Conservation (phyloP, 1,140 invertebrate species). For the Harpegnathos saltator region DNA sequence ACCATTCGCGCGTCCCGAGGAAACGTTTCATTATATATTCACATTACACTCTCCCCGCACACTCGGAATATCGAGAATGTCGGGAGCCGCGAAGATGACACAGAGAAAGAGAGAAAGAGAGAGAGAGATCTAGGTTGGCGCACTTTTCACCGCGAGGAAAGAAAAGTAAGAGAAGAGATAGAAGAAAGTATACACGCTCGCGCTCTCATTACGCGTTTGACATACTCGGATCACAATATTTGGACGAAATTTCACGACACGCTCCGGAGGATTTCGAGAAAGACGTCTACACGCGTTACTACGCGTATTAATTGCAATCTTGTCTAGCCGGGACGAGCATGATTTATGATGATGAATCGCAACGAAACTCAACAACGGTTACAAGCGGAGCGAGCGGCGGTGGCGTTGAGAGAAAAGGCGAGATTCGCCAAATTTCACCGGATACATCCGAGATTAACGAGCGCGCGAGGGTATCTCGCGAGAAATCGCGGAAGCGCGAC, state of each 20-base stretch:
- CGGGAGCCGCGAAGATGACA: too few species aligned
- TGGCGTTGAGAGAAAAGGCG: slow-evolving; percentile 40
- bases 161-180: too few species aligned
- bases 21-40: too few species aligned
- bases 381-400: background rate
- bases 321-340: slow-evolving; percentile 38
- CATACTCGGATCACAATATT: slow-evolving; percentile 10
- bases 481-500: slow-evolving; percentile 53
- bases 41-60: too few species aligned
- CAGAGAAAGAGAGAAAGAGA: too few species aligned
- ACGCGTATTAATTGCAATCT: slow-evolving; percentile 52
- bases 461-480: slow-evolving; percentile 39
- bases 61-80: too few species aligned
- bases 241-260: slow-evolving; percentile 18
- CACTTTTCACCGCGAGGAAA: too few species aligned
- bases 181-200: background rate
- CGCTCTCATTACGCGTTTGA: background rate
- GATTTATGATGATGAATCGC: slow-evolving; percentile 61
- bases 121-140: too few species aligned
- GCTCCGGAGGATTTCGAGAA: slow-evolving; percentile 22
- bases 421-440: slow-evolving; percentile 57
- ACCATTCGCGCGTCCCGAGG: too few species aligned
- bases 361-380: slow-evolving; percentile 56
- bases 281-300: slow-evolving; percentile 33
- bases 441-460: slow-evolving; percentile 61